Evolutionary conservation across 2,797 vertebrate genomes (phyloP), one percentile per base, ranked within the genome.

Genomic region (Falco naumanni): DNA sequence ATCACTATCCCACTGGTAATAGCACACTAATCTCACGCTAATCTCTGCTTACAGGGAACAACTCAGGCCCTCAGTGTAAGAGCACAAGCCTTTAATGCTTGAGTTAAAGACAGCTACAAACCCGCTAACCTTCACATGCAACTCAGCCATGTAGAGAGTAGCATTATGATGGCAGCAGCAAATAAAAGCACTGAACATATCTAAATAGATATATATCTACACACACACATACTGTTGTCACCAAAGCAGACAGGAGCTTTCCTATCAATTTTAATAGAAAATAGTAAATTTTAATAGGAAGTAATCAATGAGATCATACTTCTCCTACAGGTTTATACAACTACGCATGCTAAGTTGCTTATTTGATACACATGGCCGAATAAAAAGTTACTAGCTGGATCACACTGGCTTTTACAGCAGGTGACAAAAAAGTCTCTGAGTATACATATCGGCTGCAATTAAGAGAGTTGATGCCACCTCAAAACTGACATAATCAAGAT

Each of bases 61-160:
- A 92, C 3, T 12, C 50, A 90, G 86, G 69, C 53, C 51, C 78
- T 59, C 69, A 14, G 11, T 25, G 34, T 64, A 24, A 34, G 69
- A 89, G 65, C 54, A 79, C 63, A 93, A 93, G 86, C 84, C 74
- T 82, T 87, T 90, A 96, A 94, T 82, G 63, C 86, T 78, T 5
- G 3, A 59, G 29, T 86, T 92, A 70, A 87, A 82, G 37, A 56
- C 63, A 64, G 75, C n/a, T 45, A 63, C 37, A 77, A 83, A 64
- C 76, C 20, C 1, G 2, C 53, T 78, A 76, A 75, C 59, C 47
- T 65, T 37, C 22, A 33, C 1, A 0, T 26, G 59, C 11, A 51
- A 81, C 3, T 16, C 65, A 76, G 83, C 6, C 45, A 41, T 1
- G 13, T 10, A 17, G 65, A 87, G 39, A 31, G 25, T 2, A 75